phyloP scores from a whole-genome alignment of 2,113 vertebrate genomes.

The Microtus ochrogaster region DNA sequence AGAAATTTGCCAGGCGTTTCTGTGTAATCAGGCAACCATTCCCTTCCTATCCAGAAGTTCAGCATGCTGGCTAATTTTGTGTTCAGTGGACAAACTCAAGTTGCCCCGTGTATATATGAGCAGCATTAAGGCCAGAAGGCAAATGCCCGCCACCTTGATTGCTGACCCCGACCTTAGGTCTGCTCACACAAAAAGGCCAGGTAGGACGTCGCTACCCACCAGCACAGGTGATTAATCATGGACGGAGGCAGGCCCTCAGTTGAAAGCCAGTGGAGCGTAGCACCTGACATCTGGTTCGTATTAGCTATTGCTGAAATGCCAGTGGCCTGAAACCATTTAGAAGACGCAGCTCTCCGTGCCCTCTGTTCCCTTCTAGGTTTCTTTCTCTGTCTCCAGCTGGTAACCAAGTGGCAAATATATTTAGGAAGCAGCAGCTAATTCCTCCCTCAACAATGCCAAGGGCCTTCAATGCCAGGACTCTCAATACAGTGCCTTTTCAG shows the following conservation, averaged over 20 bases:
- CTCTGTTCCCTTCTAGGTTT: constrained; percentile 53
- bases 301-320: constrained; percentile 82
- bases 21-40: not conserved
- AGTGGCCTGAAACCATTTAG: constrained; percentile 71
- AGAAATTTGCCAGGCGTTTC: constrained; percentile 13
- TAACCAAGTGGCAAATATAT: constrained; percentile 74
- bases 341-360: constrained; percentile 55
- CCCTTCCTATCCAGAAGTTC: not conserved
- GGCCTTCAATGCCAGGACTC: not conserved
- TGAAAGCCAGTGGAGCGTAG: constrained; percentile 77
- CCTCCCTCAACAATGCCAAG: constrained; percentile 22
- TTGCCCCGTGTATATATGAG: not conserved
- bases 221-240: constrained; percentile 86
- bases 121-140: constrained; percentile 27
- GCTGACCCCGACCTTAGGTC: constrained; percentile 48
- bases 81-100: not conserved
- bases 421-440: constrained; percentile 57
- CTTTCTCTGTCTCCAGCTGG: constrained; percentile 67
- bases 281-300: constrained; percentile 81
- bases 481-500: not conserved
- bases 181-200: constrained; percentile 58
- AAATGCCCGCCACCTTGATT: not conserved
- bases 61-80: constrained; percentile 10
- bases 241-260: constrained; percentile 44
- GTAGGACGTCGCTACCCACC: constrained; percentile 69